A percentile compares a stretch with the other conserved stretches of the same genome.
phyloP scores from a whole-genome alignment of 1,140 invertebrate species.

The Drosophila saltans region DNA sequence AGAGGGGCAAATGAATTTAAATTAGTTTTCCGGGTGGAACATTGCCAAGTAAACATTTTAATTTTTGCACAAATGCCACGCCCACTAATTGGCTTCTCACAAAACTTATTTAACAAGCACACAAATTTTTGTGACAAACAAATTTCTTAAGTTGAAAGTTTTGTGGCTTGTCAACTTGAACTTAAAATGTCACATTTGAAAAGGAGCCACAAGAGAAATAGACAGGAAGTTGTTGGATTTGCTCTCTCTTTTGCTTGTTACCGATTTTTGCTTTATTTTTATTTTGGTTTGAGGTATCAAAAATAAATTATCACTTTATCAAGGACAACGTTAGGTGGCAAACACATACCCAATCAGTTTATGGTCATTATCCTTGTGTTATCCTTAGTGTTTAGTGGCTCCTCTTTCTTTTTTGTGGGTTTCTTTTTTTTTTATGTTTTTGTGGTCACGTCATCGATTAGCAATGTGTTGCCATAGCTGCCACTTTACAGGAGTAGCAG shows the following conservation, averaged over 20 bases:
- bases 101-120: conserved; percentile 13
- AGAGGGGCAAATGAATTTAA: conserved; percentile 6
- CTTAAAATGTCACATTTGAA: conserved; percentile 39
- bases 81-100: conserved; percentile 62
- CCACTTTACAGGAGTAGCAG: conserved; percentile 65
- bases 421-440: conserved; percentile 26
- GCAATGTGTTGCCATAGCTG: conserved; percentile 77
- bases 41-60: conserved; percentile 63
- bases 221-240: conserved; percentile 20
- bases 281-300: conserved; percentile 32
- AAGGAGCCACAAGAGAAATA: conserved; percentile 24
- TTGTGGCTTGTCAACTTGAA: conserved; percentile 61
- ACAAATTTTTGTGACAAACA: conserved; percentile 24
- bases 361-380: conserved; percentile 81
- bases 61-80: conserved; percentile 46
- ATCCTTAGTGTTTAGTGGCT: conserved; percentile 59
- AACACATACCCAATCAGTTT: conserved; percentile 62
- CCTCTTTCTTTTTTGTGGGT: conserved; percentile 2
- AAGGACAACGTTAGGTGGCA: conserved; percentile 5
- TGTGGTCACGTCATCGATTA: conserved; percentile 78
- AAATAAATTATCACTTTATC: conserved; percentile 36
- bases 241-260: neutral
- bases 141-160: conserved; percentile 34
- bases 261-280: neutral
- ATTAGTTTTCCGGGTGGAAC: conserved; percentile 28